These are phyloP conservation scores for Pterophyllum scalare DNA, from an alignment of 2,113 vertebrate species.

Conservation along the genomic window DNA sequence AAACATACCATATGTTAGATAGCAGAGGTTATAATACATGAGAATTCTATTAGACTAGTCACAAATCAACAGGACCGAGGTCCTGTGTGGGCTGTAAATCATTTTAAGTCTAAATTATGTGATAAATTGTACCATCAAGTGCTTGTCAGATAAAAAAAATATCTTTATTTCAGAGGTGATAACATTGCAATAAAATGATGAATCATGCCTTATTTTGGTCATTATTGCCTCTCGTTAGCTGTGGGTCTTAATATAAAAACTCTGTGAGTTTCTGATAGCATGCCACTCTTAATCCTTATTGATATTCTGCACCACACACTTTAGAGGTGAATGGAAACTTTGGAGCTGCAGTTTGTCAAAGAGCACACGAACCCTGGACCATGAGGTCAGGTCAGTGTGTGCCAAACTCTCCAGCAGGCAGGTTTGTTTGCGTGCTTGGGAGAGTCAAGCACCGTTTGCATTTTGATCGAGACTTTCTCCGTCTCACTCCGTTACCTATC, in stretches of 20 bases:
- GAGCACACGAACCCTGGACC: slow-evolving; percentile 51
- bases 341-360: slow-evolving; percentile 63
- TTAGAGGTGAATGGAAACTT: slow-evolving; percentile 57
- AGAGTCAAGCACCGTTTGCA: slow-evolving; percentile 60
- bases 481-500: slow-evolving; percentile 2
- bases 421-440: slow-evolving; percentile 57
- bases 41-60: not conserved
- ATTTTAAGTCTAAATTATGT: not conserved
- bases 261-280: slow-evolving; percentile 32
- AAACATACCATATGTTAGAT: not conserved
- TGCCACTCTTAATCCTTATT: slow-evolving; percentile 42
- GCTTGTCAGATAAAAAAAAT: not conserved
- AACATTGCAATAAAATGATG: not conserved
- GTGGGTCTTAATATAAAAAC: slow-evolving; percentile 27
- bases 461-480: slow-evolving; percentile 67
- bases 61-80: not conserved
- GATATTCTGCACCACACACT: slow-evolving; percentile 58
- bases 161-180: not conserved
- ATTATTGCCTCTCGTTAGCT: slow-evolving; percentile 29
- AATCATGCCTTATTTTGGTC: not conserved
- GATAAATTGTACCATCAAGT: not conserved
- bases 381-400: slow-evolving; percentile 69
- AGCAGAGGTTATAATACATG: not conserved
- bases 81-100: not conserved
- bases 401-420: slow-evolving; percentile 63